A percentile compares a stretch with the other conserved stretches of the same genome.
Evolutionary conservation across 1,140 invertebrate species (phyloP).

Genomic region (Himalopsyche phryganea): DNA sequence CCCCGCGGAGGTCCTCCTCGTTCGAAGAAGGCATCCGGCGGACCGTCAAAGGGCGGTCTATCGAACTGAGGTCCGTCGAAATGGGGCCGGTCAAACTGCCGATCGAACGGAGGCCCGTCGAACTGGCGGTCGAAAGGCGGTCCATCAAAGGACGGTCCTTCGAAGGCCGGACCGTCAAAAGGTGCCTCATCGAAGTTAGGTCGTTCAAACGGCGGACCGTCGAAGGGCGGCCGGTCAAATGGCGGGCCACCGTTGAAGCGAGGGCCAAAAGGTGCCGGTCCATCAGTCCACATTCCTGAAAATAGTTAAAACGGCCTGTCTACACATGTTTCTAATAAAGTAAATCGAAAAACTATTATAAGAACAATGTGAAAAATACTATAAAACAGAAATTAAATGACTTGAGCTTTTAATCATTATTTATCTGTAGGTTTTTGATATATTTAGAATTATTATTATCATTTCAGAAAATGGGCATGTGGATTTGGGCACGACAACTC

Average conservation of each 20-base stretch:
- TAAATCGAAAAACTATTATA: too few species aligned
- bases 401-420: too few species aligned
- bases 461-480: too few species aligned
- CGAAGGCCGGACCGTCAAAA: too few species aligned
- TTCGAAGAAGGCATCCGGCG: slow-evolving; percentile 45
- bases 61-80: slow-evolving; percentile 39
- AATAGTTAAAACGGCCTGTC: slow-evolving; percentile 12
- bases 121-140: slow-evolving; percentile 33
- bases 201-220: slow-evolving; percentile 22
- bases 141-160: slow-evolving; percentile 26
- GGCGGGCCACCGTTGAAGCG: slow-evolving; percentile 40
- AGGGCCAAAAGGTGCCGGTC: slow-evolving; percentile 33
- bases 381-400: background rate
- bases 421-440: too few species aligned
- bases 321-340: too few species aligned
- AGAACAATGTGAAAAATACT: too few species aligned
- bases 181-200: slow-evolving; percentile 11
- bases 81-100: slow-evolving; percentile 41
- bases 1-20: slow-evolving; percentile 41
- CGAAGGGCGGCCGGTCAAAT: slow-evolving; percentile 41
- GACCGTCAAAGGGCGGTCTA: slow-evolving; percentile 37
- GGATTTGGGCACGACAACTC: too few species aligned
- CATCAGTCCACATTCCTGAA: slow-evolving; percentile 51
- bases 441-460: too few species aligned
- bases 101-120: slow-evolving; percentile 32